Base-by-base conservation (phyloP, 2,888 invertebrate species). In the Drosophila nr. fundita region DNA sequence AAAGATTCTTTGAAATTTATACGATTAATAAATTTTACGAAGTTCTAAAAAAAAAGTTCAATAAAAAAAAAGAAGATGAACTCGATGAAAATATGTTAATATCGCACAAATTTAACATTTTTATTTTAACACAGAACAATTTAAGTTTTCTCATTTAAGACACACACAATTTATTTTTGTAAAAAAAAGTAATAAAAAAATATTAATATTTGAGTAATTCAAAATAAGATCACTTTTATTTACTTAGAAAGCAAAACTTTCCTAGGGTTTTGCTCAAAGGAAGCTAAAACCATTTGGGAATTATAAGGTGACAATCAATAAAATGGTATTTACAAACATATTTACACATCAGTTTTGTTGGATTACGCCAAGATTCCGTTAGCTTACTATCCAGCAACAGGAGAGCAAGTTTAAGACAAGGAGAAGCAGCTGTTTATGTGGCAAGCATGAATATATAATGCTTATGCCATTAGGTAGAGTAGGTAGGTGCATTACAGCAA, bases 401-500 rank as follows among this genome's bases (percentile, higher is more conserved):
- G 38, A 40, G 4, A n/a, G 8, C 0, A 11, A 13, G 11, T 42
- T 21, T 1, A 11, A 42, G n/a, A n/a, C 0, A 42, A 45, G 13
- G 21, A 13, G 21, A 0, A 2, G 18, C n/a, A n/a, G 3, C 10
- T 50, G 30, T 50, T n/a, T 11, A 1, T 30, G 54, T n/a, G 11
- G n/a, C 38, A 65, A 63, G 13, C 30, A 34, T 21, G 7, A 34
- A n/a, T 34, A 4, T 8, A n/a, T 34, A 42, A 8, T 27, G 24
- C 4, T 15, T 2, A 57, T 68, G 42, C 53, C 18, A 27, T 48
- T 3, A 11, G 45, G 15, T 27, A 45, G 45, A 15, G 18, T 34
- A 36, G 32, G 21, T 36, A n/a, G 42, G 29, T n/a, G 13, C 18
- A 45, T 34, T n/a, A n/a, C 49, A 76, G 34, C 64, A 73, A 69